These are phyloP conservation scores for Callocephalon fimbriatum DNA, from an alignment of 2,113 vertebrate genomes.

Conservation along the genomic window DNA sequence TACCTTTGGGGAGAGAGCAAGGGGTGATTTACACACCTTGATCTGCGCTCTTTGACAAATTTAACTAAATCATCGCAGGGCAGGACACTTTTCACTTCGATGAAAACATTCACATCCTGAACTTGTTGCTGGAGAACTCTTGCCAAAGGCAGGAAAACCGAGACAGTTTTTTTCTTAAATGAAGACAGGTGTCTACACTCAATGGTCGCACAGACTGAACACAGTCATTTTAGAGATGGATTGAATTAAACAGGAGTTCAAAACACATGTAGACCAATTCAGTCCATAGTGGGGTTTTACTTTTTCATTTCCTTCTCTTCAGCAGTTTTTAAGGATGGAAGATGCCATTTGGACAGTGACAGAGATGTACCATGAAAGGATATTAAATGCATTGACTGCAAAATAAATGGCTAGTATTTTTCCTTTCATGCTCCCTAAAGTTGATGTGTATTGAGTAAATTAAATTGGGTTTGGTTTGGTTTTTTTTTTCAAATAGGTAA, in stretches of 20 bases:
- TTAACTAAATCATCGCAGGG: neutral
- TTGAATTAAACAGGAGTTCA: neutral
- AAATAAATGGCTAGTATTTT: constrained; percentile 12
- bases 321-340: neutral
- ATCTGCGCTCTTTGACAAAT: neutral
- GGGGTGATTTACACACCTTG: neutral
- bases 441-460: neutral
- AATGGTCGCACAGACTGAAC: neutral
- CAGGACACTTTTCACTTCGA: neutral
- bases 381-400: constrained; percentile 13
- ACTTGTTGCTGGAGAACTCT: neutral
- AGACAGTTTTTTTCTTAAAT: neutral
- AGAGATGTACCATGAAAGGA: neutral
- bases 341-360: neutral
- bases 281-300: neutral
- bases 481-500: constrained; percentile 11
- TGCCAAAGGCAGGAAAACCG: neutral
- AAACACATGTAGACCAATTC: neutral
- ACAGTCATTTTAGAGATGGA: neutral
- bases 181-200: neutral
- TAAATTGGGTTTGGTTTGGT: neutral
- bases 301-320: neutral
- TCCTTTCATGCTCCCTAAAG: neutral
- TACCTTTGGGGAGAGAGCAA: neutral
- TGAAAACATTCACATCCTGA: neutral